Conservation (phyloP, 2,797 vertebrate genomes). For the Sylvilagus floridanus region DNA sequence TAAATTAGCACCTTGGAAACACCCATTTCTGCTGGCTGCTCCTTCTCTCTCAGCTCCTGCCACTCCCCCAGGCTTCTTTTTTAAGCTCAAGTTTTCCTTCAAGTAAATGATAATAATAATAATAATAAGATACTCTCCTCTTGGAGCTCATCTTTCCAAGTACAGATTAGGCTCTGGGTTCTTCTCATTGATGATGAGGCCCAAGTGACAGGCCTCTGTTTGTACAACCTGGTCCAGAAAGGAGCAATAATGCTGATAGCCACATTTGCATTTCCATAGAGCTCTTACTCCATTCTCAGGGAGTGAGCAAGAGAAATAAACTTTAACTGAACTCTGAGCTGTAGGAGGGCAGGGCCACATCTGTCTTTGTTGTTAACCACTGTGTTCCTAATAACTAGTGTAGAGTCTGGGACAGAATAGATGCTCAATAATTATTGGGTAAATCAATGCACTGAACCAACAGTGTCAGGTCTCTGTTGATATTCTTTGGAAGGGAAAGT, state of each 20-base stretch:
- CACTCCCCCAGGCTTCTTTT: slow-evolving; percentile 58
- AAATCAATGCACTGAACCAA: slow-evolving; percentile 52
- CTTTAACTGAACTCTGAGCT: slow-evolving; percentile 30
- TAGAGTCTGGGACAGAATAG: slow-evolving; percentile 31
- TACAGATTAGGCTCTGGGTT: slow-evolving; percentile 38
- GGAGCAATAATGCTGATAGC: not conserved
- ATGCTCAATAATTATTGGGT: slow-evolving; percentile 42
- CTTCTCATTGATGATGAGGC: slow-evolving; percentile 48
- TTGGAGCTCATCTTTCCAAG: slow-evolving; percentile 55
- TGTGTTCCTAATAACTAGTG: not conserved
- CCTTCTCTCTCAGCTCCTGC: slow-evolving; percentile 55
- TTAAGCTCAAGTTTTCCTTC: slow-evolving; percentile 67
- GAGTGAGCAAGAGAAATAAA: slow-evolving; percentile 50
- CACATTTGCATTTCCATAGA: slow-evolving; percentile 31
- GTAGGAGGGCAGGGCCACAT: not conserved
- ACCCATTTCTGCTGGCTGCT: slow-evolving; percentile 65
- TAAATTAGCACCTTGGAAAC: slow-evolving; percentile 83
- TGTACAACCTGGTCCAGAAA: slow-evolving; percentile 24
- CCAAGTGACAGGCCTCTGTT: slow-evolving; percentile 8
- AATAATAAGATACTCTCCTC: not conserved
- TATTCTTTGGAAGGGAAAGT: slow-evolving; percentile 51
- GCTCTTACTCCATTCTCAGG: not conserved
- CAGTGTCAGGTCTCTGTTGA: not conserved
- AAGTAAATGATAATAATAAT: slow-evolving; percentile 52
- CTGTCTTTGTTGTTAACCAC: slow-evolving; percentile 37